These are phyloP conservation scores for Sylvicola cinctus DNA, from an alignment of 2,888 invertebrate species.

Conservation along the genomic window DNA sequence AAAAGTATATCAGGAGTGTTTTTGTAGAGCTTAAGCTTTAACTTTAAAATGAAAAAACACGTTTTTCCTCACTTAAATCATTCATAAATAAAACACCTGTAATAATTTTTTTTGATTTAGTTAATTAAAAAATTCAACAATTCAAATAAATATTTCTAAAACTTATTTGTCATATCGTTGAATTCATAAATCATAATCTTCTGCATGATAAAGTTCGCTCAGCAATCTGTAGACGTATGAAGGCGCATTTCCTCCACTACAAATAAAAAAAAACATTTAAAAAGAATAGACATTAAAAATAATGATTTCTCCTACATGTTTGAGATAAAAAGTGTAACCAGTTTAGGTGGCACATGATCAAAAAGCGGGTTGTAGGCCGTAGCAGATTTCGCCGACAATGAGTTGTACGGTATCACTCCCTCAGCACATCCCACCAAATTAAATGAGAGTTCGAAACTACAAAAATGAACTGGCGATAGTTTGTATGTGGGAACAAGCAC, in stretches of 20 bases:
- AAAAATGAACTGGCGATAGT: constrained; percentile 61
- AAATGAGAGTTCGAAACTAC: constrained; percentile 52
- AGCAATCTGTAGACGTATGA: constrained; percentile 83
- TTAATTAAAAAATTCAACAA: not conserved
- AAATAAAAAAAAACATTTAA: constrained; percentile 13
- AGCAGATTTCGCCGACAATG: constrained; percentile 21
- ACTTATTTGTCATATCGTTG: not conserved
- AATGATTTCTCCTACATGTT: constrained; percentile 53
- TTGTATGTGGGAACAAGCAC: constrained; percentile 80
- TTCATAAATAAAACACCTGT: too few relatives aligned
- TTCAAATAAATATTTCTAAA: not conserved
- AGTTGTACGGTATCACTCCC: constrained; percentile 45
- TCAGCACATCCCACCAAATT: constrained; percentile 58
- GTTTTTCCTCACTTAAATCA: too few relatives aligned
- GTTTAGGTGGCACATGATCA: constrained; percentile 84
- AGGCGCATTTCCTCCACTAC: constrained; percentile 79
- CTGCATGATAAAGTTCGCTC: constrained; percentile 79
- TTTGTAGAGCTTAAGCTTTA: too few relatives aligned
- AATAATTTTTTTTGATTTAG: too few relatives aligned
- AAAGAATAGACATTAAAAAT: not conserved
- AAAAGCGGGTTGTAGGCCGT: constrained; percentile 62
- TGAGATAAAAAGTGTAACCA: constrained; percentile 79
- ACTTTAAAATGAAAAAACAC: too few relatives aligned
- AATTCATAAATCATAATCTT: constrained; percentile 41
- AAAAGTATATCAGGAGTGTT: too few relatives aligned